Base-by-base conservation (phyloP, 2,113 vertebrate species). In the Marcusenius ussheri region DNA sequence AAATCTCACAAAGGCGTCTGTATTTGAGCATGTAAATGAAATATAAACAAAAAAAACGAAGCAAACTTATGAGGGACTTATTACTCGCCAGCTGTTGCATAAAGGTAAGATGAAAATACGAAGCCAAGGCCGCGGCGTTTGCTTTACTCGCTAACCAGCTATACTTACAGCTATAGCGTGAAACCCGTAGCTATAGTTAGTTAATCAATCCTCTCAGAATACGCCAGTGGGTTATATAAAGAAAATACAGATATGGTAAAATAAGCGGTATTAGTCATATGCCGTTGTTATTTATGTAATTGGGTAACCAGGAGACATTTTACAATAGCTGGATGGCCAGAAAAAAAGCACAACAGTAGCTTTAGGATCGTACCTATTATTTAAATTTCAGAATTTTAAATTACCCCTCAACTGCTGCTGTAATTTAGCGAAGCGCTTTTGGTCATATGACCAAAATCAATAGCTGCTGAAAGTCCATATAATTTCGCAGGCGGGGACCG, bases 21-120 rank as follows among this genome's bases (percentile, higher is more conserved):
- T 58, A 31, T 39, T 56, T 90, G 27, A 90, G 45, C 46, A 51
- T 87, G 45, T 87, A 87, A 87, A 87, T 53, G 45, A 87, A n/a
- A 50, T 87, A 87, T 50, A 87, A 51, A 84, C 45, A 84, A 21
- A 47, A 70, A 58, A 49, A 49, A 35, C 47, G 13, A 47, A 51
- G 85, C 85, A 87, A 87, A 87, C 85, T 45, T 51, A 51, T 87
- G 49, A 50, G 49, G 85, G 45, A 51, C 49, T 87, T 31, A 51
- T 87, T n/a, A 87, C 45, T 53, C 46, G 46, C 83, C 49, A 35
- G 45, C 24, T 53, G 47, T 87, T 87, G 46, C 49, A 51, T 51
- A 87, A 51, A 87, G 85, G 85, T 87, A 87, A 87, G 85, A 24
- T 53, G 46, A 53, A 51, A 87, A 51, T 53, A 87, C 47, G n/a